Evolutionary conservation across 2,888 invertebrate genomes (phyloP).

Genomic region (Drosophila fulvimacula): DNA sequence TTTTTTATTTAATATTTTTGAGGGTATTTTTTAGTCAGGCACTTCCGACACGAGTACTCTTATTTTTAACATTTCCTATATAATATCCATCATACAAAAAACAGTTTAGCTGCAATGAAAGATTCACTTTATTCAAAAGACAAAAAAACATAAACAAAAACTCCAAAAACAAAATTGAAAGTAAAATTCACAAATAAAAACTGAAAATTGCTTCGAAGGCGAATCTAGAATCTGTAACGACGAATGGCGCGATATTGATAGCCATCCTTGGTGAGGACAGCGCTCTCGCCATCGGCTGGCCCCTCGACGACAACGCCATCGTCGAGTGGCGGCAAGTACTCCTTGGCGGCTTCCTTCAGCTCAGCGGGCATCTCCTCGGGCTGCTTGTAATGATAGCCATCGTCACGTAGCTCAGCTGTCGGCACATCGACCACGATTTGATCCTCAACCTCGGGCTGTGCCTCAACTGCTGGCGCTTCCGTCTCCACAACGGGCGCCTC

Average conservation of each 20-base stretch:
- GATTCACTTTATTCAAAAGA: conserved; percentile 25
- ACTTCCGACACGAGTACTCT: neutral
- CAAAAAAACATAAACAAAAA: conserved; percentile 37
- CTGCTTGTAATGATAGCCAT: conserved; percentile 81
- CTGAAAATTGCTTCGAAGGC: neutral
- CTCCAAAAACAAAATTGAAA: conserved; percentile 37
- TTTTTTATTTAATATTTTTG: too few species aligned
- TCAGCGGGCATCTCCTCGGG: conserved; percentile 61
- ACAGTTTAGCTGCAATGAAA: neutral
- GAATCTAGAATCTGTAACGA: conserved; percentile 67
- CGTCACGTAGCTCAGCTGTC: conserved; percentile 63
- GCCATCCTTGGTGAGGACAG: conserved; percentile 73
- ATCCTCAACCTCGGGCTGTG: conserved; percentile 25
- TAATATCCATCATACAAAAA: neutral
- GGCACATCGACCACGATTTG: conserved; percentile 62
- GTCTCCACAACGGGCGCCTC: conserved; percentile 47
- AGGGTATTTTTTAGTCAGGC: neutral
- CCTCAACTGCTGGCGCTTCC: conserved; percentile 37
- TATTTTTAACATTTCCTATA: neutral
- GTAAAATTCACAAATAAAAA: neutral
- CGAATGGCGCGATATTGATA: conserved; percentile 80
- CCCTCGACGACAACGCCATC: conserved; percentile 59
- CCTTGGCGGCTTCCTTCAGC: conserved; percentile 51
- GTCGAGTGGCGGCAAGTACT: conserved; percentile 69
- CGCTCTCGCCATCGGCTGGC: conserved; percentile 56